A percentile compares a stretch with the other conserved stretches of the same genome.
phyloP scores from a whole-genome alignment of 1,140 invertebrate genomes.

The Sinonovacula constricta region DNA sequence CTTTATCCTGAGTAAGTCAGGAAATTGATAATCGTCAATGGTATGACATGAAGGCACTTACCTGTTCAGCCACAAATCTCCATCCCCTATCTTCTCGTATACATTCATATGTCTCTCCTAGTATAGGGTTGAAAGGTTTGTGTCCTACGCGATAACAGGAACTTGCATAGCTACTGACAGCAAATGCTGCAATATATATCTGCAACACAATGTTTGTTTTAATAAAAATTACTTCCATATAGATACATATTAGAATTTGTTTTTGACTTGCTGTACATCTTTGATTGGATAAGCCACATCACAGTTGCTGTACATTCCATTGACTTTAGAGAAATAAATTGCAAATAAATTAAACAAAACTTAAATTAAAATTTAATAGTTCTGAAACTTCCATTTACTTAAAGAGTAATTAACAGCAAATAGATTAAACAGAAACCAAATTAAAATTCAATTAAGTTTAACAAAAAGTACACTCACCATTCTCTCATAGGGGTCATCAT shows the following conservation, averaged over 20 bases:
- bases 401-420: too few species aligned
- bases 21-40: too few species aligned
- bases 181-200: constrained; percentile 83
- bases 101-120: constrained; percentile 82
- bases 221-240: too few species aligned
- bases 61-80: constrained; percentile 86
- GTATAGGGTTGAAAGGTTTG: constrained; percentile 78
- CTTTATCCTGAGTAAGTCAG: too few species aligned
- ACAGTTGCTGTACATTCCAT: too few species aligned
- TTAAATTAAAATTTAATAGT: too few species aligned
- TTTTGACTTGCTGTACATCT: not conserved
- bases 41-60: too few species aligned
- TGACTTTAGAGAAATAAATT: too few species aligned
- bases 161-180: constrained; percentile 77
- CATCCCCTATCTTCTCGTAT: constrained; percentile 88
- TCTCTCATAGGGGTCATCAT: constrained; percentile 75
- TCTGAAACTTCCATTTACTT: too few species aligned
- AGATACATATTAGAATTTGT: not conserved
- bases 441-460: too few species aligned
- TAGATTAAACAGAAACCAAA: too few species aligned
- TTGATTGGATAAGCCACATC: not conserved
- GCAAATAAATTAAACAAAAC: too few species aligned
- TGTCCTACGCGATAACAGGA: constrained; percentile 75
- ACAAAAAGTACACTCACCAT: constrained; percentile 69
- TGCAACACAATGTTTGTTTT: constrained; percentile 53